A percentile compares a stretch with the other conserved stretches of the same genome.
phyloP scores from a whole-genome alignment of 2,797 vertebrate genomes.

The Falco cherrug region DNA sequence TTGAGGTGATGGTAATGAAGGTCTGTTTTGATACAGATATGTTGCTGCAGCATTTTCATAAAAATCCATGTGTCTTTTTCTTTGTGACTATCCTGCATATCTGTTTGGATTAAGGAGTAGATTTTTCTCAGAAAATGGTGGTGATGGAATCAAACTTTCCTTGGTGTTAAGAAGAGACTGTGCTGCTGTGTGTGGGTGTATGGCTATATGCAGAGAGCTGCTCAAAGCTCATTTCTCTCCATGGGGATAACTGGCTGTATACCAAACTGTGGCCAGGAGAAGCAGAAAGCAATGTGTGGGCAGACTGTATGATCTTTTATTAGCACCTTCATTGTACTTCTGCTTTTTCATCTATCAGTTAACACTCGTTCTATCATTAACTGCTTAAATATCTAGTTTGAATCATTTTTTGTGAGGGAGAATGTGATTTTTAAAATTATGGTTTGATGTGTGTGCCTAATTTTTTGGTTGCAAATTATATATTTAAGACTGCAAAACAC shows the following conservation, averaged over 20 bases:
- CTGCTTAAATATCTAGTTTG: conserved; percentile 12
- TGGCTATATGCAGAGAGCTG: conserved; percentile 73
- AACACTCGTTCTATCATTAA: conserved; percentile 42
- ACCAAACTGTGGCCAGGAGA: conserved; percentile 69
- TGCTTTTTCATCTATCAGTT: conserved; percentile 26
- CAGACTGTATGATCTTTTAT: conserved; percentile 74
- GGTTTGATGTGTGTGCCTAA: conserved; percentile 43
- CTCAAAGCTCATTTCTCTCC: conserved; percentile 72
- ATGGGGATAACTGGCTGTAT: conserved; percentile 70
- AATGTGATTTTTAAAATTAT: conserved; percentile 20
- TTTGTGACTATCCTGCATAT: conserved; percentile 34
- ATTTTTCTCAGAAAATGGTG: conserved; percentile 79
- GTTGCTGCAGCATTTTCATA: not conserved
- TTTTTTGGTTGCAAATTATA: conserved; percentile 22
- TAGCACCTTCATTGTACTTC: conserved; percentile 66
- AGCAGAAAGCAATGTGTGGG: conserved; percentile 74
- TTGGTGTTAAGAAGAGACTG: conserved; percentile 68
- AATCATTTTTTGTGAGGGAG: not conserved
- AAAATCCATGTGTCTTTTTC: not conserved
- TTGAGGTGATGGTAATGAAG: not conserved
- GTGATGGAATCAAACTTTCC: conserved; percentile 72
- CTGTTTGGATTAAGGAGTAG: conserved; percentile 69
- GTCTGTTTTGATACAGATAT: not conserved
- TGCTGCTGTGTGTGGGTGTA: conserved; percentile 75
- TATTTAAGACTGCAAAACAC: conserved; percentile 10